Evolutionary conservation across 2,113 vertebrate species (phyloP).

Genomic region (Aspidoscelis tigris): DNA sequence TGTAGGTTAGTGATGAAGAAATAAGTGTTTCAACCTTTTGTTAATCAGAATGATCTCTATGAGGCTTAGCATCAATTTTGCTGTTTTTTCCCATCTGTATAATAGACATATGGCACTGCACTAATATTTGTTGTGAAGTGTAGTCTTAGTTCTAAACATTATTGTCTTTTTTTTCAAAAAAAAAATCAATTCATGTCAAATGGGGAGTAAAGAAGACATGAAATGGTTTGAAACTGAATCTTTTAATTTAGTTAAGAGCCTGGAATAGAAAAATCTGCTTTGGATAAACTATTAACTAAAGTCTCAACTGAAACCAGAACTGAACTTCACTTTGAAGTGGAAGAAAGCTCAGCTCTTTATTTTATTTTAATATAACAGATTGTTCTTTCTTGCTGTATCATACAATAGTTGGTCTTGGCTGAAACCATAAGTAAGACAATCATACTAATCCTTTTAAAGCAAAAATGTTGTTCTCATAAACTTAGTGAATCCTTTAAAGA

Average conservation of each 20-base stretch:
- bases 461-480: slow-evolving; percentile 28
- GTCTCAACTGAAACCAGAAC: slow-evolving; percentile 62
- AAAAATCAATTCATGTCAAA: slow-evolving; percentile 65
- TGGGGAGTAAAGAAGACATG: slow-evolving; percentile 46
- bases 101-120: not conserved
- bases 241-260: slow-evolving; percentile 59
- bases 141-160: slow-evolving; percentile 40
- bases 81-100: not conserved
- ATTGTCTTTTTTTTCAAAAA: slow-evolving; percentile 29
- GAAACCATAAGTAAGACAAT: slow-evolving; percentile 14
- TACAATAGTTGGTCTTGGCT: slow-evolving; percentile 48
- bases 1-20: not conserved
- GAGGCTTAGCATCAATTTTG: not conserved
- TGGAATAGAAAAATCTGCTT: slow-evolving; percentile 49
- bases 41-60: not conserved
- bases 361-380: slow-evolving; percentile 46
- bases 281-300: slow-evolving; percentile 57
- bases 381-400: slow-evolving; percentile 35
- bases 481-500: slow-evolving; percentile 27
- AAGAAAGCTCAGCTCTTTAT: slow-evolving; percentile 34
- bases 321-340: slow-evolving; percentile 47
- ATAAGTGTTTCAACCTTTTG: not conserved
- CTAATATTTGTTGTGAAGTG: slow-evolving; percentile 2
- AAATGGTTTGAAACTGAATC: slow-evolving; percentile 58
- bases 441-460: slow-evolving; percentile 24